phyloP scores from a whole-genome alignment of 2,797 vertebrate genomes.

The Threskiornis aethiopicus region DNA sequence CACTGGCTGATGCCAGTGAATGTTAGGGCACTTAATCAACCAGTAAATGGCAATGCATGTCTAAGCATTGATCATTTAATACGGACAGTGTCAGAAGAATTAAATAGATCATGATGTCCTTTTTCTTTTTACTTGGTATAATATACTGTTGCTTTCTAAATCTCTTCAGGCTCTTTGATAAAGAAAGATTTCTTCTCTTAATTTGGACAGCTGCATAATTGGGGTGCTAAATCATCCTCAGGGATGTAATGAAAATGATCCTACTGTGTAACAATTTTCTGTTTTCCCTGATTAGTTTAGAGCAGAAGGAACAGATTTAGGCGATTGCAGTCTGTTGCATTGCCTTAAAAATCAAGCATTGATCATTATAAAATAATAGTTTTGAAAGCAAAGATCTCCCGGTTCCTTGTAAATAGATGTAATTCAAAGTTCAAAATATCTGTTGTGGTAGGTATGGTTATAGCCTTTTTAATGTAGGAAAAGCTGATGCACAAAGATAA shows the following conservation, averaged over 20 bases:
- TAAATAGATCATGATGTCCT: neutral
- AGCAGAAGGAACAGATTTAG: neutral
- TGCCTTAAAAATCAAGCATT: neutral
- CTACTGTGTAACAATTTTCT: neutral
- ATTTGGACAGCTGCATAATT: slow-evolving; percentile 24
- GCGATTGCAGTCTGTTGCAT: neutral
- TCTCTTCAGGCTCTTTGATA: slow-evolving; percentile 8
- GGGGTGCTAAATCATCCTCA: slow-evolving; percentile 28
- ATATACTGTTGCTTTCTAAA: slow-evolving; percentile 5
- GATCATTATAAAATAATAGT: neutral
- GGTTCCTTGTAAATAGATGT: neutral
- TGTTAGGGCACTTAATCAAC: slow-evolving; percentile 4
- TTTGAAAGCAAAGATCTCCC: neutral
- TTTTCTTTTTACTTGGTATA: slow-evolving; percentile 1
- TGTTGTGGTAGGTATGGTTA: neutral
- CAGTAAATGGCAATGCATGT: neutral
- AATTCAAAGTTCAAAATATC: neutral
- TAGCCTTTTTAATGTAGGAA: neutral
- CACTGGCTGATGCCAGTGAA: neutral
- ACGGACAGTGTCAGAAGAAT: slow-evolving; percentile 2
- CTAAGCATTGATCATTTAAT: slow-evolving; percentile 6
- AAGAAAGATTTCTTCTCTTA: slow-evolving; percentile 23
- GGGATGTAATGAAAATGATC: neutral
- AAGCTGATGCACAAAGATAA: neutral
- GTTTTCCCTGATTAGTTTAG: neutral